phyloP scores from a whole-genome alignment of 2,888 invertebrate genomes.

The Melangyna quadrimaculata region DNA sequence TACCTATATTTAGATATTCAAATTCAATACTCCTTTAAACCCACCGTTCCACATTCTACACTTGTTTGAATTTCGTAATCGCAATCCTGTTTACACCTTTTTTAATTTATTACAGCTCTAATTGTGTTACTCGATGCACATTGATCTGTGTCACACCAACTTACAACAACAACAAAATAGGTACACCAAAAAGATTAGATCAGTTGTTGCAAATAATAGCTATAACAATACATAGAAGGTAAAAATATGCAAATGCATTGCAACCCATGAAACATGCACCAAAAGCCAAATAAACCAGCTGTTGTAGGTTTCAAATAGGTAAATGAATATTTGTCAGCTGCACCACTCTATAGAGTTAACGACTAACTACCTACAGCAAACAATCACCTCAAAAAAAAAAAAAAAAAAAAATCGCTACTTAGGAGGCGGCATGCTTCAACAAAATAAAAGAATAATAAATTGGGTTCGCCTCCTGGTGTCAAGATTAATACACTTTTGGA shows the following conservation, averaged over 20 bases:
- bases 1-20: neutral
- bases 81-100: constrained; percentile 63
- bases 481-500: constrained; percentile 61
- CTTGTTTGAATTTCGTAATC: constrained; percentile 64
- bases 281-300: constrained; percentile 35
- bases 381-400: constrained; percentile 35
- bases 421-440: constrained; percentile 22
- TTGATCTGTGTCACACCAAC: constrained; percentile 63
- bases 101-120: constrained; percentile 58
- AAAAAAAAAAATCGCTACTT: constrained; percentile 14
- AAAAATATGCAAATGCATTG: constrained; percentile 48
- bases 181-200: constrained; percentile 4
- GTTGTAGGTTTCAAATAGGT: neutral
- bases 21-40: neutral
- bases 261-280: constrained; percentile 26
- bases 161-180: neutral
- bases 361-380: constrained; percentile 30
- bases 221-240: constrained; percentile 46
- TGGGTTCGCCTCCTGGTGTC: constrained; percentile 66
- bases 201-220: neutral
- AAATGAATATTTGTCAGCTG: constrained; percentile 29
- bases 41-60: constrained; percentile 34
- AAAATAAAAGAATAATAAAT: constrained; percentile 12
- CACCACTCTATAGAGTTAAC: neutral
- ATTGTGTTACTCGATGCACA: constrained; percentile 55